These are phyloP conservation scores for Thymelicus acteon DNA, from an alignment of 2,888 invertebrate species.

Conservation along the genomic window DNA sequence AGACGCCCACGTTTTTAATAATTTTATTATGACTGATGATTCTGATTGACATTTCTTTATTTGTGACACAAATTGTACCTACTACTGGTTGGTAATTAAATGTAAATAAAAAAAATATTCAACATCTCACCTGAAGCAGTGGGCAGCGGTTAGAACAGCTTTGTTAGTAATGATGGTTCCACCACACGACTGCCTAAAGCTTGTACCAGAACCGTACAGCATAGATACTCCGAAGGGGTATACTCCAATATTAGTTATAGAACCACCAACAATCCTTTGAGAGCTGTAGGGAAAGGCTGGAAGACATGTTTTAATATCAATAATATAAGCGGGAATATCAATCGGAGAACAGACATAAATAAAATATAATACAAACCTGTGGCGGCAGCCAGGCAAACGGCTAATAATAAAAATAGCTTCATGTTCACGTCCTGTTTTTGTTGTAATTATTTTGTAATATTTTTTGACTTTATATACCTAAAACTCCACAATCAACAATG, in stretches of 20 bases:
- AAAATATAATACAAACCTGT: slow-evolving; percentile 43
- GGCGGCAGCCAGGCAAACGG: slow-evolving; percentile 45
- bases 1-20: too few species aligned
- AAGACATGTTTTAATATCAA: neutral
- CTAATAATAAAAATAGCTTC: slow-evolving; percentile 41
- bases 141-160: slow-evolving; percentile 49
- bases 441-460: too few species aligned
- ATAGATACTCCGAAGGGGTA: slow-evolving; percentile 45
- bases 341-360: too few species aligned
- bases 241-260: slow-evolving; percentile 41
- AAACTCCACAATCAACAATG: too few species aligned
- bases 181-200: slow-evolving; percentile 47
- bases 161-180: slow-evolving; percentile 49
- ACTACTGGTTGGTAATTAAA: too few species aligned
- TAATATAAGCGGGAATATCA: too few species aligned
- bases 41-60: too few species aligned
- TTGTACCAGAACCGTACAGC: slow-evolving; percentile 41
- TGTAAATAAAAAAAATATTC: neutral
- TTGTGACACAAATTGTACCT: too few species aligned
- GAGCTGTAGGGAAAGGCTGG: slow-evolving; percentile 8
- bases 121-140: slow-evolving; percentile 48
- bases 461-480: too few species aligned
- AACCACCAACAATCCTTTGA: slow-evolving; percentile 46
- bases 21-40: too few species aligned
- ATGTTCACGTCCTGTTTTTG: neutral